A percentile compares a stretch with the other conserved stretches of the same genome.
Evolutionary conservation across 2,797 vertebrate genomes (phyloP).

Genomic region (Euthynnus affinis): DNA sequence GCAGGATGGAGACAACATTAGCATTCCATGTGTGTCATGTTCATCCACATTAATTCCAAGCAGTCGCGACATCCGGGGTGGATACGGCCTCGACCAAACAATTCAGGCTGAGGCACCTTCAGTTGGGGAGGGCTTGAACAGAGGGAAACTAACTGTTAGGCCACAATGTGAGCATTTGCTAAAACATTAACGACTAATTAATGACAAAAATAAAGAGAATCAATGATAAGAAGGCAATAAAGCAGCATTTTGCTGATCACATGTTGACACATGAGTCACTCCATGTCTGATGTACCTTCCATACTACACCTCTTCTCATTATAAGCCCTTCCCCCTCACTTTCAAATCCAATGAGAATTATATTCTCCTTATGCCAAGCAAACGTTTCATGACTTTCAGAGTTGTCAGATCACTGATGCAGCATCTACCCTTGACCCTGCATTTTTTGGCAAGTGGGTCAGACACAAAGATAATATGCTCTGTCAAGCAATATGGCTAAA

Average conservation of each 20-base stretch:
- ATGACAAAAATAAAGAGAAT: conserved; percentile 35
- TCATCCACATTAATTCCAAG: conserved; percentile 82
- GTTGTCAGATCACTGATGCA: too few species aligned
- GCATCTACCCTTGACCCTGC: too few species aligned
- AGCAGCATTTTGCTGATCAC: conserved; percentile 7
- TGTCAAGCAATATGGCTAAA: not conserved
- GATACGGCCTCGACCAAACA: conserved; percentile 70
- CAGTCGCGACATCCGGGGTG: conserved; percentile 71
- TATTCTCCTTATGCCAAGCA: conserved; percentile 83
- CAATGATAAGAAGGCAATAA: conserved; percentile 26
- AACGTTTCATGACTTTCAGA: too few species aligned
- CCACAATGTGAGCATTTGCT: conserved; percentile 8
- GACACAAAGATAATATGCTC: not conserved
- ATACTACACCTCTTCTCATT: conserved; percentile 85
- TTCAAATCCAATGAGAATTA: conserved; percentile 86
- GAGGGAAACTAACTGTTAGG: conserved; percentile 70
- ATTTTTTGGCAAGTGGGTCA: too few species aligned
- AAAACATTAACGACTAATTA: conserved; percentile 32
- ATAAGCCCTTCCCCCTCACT: conserved; percentile 68
- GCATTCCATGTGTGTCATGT: conserved; percentile 70
- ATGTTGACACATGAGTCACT: conserved; percentile 80
- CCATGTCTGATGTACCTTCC: conserved; percentile 86
- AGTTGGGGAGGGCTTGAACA: conserved; percentile 47
- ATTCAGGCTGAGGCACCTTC: conserved; percentile 59
- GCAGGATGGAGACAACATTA: conserved; percentile 77